Conservation (phyloP, 2,113 vertebrate species). For the Emydocephalus ijimae region DNA sequence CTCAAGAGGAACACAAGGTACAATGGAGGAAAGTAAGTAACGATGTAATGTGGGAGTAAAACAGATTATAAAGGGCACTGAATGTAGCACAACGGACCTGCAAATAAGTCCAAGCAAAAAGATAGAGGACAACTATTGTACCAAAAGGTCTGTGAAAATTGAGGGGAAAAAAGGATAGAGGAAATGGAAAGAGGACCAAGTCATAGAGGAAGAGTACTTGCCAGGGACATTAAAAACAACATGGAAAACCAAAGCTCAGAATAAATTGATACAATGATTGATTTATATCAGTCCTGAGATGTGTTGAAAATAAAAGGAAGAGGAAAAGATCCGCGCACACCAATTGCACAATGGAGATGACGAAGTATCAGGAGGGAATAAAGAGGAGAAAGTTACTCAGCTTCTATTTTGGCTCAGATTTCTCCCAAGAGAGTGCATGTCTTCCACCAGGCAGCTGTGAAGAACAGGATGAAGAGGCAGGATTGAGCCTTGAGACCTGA, state of each 20-base stretch:
- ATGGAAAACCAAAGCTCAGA: neutral
- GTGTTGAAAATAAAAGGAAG: neutral
- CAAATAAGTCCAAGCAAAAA: neutral
- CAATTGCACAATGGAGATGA: neutral
- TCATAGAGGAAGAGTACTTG: neutral
- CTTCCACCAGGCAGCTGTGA: neutral
- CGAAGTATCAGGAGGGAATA: neutral
- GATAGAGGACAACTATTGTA: neutral
- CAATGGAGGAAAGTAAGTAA: neutral
- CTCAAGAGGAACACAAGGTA: neutral
- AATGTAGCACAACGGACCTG: neutral
- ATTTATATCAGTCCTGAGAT: neutral
- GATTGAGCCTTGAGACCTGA: neutral
- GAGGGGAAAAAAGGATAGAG: neutral
- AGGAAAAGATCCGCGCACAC: neutral
- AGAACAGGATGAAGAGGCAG: neutral
- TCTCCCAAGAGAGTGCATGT: neutral
- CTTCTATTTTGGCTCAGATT: neutral
- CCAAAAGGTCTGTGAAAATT: neutral
- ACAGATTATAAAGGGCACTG: neutral
- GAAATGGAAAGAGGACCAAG: neutral
- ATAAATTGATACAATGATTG: neutral
- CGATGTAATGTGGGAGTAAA: neutral
- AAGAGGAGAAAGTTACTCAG: neutral
- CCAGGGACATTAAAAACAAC: neutral